phyloP scores from a whole-genome alignment of 2,888 invertebrate genomes.

The Sinhomidia bicolor region DNA sequence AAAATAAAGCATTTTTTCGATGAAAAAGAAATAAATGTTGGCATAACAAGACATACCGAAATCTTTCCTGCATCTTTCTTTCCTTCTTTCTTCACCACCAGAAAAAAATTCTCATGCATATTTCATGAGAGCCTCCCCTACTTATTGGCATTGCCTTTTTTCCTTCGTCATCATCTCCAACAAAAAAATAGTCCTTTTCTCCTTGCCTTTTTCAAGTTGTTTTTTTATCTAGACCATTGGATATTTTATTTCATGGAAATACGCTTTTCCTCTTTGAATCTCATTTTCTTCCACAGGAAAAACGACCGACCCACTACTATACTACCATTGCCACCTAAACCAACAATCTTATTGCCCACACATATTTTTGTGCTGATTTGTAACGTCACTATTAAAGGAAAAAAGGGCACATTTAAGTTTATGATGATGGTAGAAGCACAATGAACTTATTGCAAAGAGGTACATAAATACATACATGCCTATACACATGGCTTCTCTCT shows the following conservation, averaged over 20 bases:
- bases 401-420: neutral
- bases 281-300: neutral
- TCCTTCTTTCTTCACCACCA: slow-evolving; percentile 32
- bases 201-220: neutral
- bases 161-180: neutral
- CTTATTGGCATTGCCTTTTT: slow-evolving; percentile 45
- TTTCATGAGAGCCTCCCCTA: slow-evolving; percentile 63
- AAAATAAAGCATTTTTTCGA: slow-evolving; percentile 13
- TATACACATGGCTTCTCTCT: too few relatives aligned
- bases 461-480: neutral
- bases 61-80: slow-evolving; percentile 55
- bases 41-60: slow-evolving; percentile 49
- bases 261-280: neutral
- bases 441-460: neutral
- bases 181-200: slow-evolving; percentile 12
- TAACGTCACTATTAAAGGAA: neutral
- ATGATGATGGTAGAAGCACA: too few relatives aligned
- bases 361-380: slow-evolving; percentile 25
- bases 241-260: neutral
- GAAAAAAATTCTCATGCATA: slow-evolving; percentile 68
- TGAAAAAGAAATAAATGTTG: slow-evolving; percentile 24
- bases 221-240: neutral
- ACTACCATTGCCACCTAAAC: too few relatives aligned
- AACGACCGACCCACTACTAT: neutral
- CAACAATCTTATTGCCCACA: neutral